Evolutionary conservation across 2,888 invertebrate species (phyloP).

Genomic region (Drosophila anomalata): DNA sequence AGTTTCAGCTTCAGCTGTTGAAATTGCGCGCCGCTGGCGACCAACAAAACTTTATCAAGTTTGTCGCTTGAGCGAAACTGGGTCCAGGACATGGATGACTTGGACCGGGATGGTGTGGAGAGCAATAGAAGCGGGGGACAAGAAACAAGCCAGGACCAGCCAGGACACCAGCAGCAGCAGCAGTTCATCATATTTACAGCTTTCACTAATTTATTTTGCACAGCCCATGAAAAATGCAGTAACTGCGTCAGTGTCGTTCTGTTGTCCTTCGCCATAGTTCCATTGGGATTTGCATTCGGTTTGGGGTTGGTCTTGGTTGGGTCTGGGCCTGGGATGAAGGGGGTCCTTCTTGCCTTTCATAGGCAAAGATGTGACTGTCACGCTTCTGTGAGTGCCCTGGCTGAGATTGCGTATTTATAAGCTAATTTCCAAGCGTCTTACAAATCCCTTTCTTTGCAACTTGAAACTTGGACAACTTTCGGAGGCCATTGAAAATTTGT

Average conservation of each 20-base stretch:
- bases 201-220: slow-evolving; percentile 73
- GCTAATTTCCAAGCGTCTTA: slow-evolving; percentile 64
- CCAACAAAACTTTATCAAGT: slow-evolving; percentile 68
- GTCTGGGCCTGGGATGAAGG: slow-evolving; percentile 11
- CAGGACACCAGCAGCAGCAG: slow-evolving; percentile 38
- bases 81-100: slow-evolving; percentile 47
- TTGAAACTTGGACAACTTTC: slow-evolving; percentile 36
- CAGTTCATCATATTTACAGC: slow-evolving; percentile 76
- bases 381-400: slow-evolving; percentile 18
- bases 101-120: slow-evolving; percentile 14
- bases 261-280: slow-evolving; percentile 31
- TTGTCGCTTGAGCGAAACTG: slow-evolving; percentile 64
- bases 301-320: background rate
- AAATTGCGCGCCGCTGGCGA: slow-evolving; percentile 61
- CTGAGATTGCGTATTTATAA: slow-evolving; percentile 73
- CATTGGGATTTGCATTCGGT: slow-evolving; percentile 10
- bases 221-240: slow-evolving; percentile 72
- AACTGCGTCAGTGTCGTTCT: slow-evolving; percentile 37
- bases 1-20: slow-evolving; percentile 48
- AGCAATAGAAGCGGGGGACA: background rate
- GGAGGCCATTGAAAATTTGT: slow-evolving; percentile 47
- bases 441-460: slow-evolving; percentile 32
- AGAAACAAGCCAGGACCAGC: slow-evolving; percentile 6
- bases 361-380: slow-evolving; percentile 19
- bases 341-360: slow-evolving; percentile 24